phyloP scores from a whole-genome alignment of 2,797 vertebrate species.

The Synaphobranchus kaupii region DNA sequence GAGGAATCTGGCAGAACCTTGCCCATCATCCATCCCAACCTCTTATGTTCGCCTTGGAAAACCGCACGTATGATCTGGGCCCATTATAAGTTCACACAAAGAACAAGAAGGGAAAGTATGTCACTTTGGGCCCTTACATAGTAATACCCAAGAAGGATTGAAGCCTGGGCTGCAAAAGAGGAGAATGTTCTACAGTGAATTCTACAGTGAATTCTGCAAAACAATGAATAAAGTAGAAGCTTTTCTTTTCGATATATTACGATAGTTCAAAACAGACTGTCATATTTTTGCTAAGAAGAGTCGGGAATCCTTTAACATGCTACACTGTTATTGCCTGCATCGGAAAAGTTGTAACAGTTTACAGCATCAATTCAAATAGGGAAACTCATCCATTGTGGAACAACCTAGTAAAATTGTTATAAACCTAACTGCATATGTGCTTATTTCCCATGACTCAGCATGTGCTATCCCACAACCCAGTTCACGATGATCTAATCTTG shows the following conservation, averaged over 20 bases:
- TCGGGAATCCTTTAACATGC: background rate
- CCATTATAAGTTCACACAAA: conserved; percentile 65
- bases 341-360: background rate
- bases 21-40: conserved; percentile 54
- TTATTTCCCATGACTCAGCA: background rate
- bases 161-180: background rate
- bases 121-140: conserved; percentile 48
- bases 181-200: background rate
- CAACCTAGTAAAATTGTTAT: background rate
- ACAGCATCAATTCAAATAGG: background rate
- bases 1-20: conserved; percentile 51
- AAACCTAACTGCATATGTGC: background rate
- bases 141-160: conserved; percentile 13
- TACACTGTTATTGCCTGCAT: background rate
- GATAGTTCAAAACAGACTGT: background rate
- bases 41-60: conserved; percentile 62
- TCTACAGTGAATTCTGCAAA: background rate
- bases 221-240: background rate
- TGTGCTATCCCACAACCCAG: background rate
- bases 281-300: background rate
- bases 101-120: conserved; percentile 39
- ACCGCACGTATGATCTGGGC: conserved; percentile 50
- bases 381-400: background rate
- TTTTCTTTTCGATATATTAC: background rate
- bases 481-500: background rate